Evolutionary conservation across 1,140 invertebrate species (phyloP).

Genomic region (Caenorhabditis tropicalis): DNA sequence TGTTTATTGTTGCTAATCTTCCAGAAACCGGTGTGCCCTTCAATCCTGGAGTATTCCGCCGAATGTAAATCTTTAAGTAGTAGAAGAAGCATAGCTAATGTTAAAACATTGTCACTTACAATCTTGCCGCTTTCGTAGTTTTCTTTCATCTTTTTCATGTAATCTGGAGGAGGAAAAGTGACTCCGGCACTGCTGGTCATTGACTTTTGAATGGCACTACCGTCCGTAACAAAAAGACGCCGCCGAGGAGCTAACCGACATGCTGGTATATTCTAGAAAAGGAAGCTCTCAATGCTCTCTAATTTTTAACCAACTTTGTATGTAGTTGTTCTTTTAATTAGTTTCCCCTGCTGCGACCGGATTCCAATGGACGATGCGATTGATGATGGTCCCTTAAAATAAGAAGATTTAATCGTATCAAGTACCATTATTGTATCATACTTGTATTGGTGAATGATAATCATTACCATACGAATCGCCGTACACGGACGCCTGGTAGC

Average conservation of each 20-base stretch:
- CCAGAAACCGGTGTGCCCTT: not conserved
- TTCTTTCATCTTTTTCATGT: conserved; percentile 36
- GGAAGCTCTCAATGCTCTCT: not conserved
- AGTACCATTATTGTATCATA: not conserved
- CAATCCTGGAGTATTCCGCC: not conserved
- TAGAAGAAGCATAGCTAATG: too few species aligned
- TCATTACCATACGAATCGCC: conserved; percentile 34
- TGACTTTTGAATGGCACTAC: not conserved
- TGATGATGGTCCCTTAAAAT: conserved; percentile 8
- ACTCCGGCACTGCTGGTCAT: conserved; percentile 26
- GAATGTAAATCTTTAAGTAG: conserved; percentile 6
- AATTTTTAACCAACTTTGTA: not conserved
- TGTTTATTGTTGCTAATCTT: conserved; percentile 6
- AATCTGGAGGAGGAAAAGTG: conserved; percentile 21
- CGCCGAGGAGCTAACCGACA: conserved; percentile 24
- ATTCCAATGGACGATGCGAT: conserved; percentile 32
- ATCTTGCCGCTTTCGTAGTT: conserved; percentile 23
- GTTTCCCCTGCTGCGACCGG: conserved; percentile 16
- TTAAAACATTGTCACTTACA: too few species aligned
- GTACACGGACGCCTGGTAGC: conserved; percentile 40
- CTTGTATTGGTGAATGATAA: conserved; percentile 22
- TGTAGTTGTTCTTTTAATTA: conserved; percentile 15
- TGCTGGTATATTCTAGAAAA: conserved; percentile 23
- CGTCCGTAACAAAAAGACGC: not conserved
- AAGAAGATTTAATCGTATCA: not conserved